Conservation (phyloP, 2,113 vertebrate species). For the Rallus limicola region DNA sequence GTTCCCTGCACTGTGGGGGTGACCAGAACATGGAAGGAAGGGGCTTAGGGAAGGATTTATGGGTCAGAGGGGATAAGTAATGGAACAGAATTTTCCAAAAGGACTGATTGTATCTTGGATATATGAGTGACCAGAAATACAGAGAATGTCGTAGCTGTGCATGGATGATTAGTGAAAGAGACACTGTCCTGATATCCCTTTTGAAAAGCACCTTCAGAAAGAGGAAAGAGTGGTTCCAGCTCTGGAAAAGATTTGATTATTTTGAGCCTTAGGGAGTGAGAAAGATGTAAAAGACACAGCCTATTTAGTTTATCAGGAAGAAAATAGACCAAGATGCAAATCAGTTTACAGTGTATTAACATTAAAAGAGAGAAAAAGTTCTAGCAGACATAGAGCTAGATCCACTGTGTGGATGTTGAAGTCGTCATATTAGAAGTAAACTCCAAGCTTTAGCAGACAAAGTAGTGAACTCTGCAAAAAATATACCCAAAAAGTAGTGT, state of each 20-base stretch:
- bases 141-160: background rate
- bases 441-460: background rate
- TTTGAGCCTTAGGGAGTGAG: background rate
- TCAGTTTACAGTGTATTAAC: background rate
- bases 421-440: background rate
- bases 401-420: background rate
- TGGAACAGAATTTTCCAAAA: background rate
- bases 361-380: background rate
- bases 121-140: background rate
- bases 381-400: background rate
- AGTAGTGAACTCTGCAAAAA: background rate
- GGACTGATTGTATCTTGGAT: background rate
- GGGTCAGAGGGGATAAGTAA: background rate
- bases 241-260: background rate
- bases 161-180: background rate
- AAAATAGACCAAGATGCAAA: background rate
- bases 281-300: rapidly evolving
- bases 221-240: background rate
- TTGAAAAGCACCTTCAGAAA: background rate
- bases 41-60: background rate
- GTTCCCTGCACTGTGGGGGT: background rate
- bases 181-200: background rate
- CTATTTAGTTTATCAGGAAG: background rate
- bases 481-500: background rate
- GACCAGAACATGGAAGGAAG: background rate